Evolutionary conservation across 2,113 vertebrate genomes (phyloP).

Genomic region (Pungitius pungitius): DNA sequence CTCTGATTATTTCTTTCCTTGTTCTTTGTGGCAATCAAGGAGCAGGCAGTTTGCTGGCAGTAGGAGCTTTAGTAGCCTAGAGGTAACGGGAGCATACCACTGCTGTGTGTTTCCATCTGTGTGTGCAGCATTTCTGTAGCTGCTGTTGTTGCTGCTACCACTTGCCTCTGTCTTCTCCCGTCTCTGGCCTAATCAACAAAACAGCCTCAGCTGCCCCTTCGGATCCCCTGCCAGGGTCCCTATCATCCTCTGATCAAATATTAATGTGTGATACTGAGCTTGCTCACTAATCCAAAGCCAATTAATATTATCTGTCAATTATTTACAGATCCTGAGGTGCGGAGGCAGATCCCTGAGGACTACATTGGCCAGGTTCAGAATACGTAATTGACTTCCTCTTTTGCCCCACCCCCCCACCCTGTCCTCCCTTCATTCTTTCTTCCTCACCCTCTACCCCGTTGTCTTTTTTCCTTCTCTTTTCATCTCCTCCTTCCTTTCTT

Average conservation of each 20-base stretch:
- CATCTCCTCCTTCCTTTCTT: constrained; percentile 69
- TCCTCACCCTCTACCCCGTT: constrained; percentile 48
- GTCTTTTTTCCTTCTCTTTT: constrained; percentile 54
- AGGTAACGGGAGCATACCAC: constrained; percentile 81
- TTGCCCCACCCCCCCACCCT: constrained; percentile 32
- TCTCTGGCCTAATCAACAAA: constrained; percentile 93
- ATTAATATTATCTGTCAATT: constrained; percentile 99
- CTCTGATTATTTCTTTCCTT: constrained; percentile 59
- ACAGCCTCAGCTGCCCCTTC: constrained; percentile 97
- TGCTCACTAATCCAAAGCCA: constrained; percentile 99
- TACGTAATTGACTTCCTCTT: constrained; percentile 95
- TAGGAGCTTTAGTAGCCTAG: constrained; percentile 79
- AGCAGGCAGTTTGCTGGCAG: constrained; percentile 81
- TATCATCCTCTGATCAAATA: constrained; percentile 99
- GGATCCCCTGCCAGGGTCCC: constrained; percentile 97
- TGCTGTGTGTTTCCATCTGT: constrained; percentile 68
- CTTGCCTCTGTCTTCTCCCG: constrained; percentile 85
- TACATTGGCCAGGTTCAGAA: constrained; percentile 99
- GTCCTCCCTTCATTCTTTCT: constrained; percentile 60
- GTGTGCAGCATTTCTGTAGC: constrained; percentile 62
- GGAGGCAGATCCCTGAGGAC: constrained; percentile 97
- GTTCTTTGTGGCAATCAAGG: constrained; percentile 72
- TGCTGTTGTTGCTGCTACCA: constrained; percentile 54
- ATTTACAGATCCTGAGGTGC: constrained; percentile 99
- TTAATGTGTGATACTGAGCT: constrained; percentile 99